A percentile compares a stretch with the other conserved stretches of the same genome.
Conservation (phyloP, 2,797 vertebrate genomes). For the Alexandromys oeconomus region DNA sequence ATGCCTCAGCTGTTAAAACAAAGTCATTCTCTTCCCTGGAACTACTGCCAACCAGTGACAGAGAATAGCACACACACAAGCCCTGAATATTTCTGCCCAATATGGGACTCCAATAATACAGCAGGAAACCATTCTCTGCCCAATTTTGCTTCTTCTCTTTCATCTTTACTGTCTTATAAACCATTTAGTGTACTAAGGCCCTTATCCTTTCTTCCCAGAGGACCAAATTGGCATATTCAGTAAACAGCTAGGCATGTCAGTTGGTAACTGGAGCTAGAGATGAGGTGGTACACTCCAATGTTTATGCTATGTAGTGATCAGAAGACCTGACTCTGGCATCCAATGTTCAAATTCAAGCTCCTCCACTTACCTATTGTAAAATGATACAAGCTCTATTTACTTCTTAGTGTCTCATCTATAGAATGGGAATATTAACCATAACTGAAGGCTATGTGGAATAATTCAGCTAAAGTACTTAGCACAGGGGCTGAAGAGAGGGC, state of each 20-base stretch:
- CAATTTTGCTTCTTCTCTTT: not conserved
- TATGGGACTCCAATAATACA: not conserved
- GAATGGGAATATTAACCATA: not conserved
- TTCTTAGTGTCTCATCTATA: conserved; percentile 4
- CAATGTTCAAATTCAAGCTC: not conserved
- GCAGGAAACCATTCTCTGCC: not conserved
- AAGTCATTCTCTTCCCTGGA: not conserved
- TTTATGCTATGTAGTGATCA: not conserved
- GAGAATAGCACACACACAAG: not conserved
- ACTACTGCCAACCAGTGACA: not conserved
- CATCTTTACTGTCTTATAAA: not conserved
- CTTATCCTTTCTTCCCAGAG: conserved; percentile 29
- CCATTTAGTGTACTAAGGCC: not conserved
- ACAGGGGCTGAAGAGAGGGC: too few species aligned
- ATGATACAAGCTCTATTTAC: not conserved
- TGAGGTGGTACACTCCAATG: not conserved
- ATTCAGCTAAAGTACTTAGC: not conserved
- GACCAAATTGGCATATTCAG: not conserved
- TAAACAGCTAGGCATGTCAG: not conserved
- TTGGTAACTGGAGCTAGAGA: not conserved
- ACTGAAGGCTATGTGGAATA: not conserved
- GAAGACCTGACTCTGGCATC: not conserved
- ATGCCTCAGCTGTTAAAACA: not conserved
- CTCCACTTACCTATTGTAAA: not conserved
- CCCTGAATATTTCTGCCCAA: not conserved